Base-by-base conservation (phyloP, 2,888 invertebrate genomes). In the Tetheella fluctuosa region DNA sequence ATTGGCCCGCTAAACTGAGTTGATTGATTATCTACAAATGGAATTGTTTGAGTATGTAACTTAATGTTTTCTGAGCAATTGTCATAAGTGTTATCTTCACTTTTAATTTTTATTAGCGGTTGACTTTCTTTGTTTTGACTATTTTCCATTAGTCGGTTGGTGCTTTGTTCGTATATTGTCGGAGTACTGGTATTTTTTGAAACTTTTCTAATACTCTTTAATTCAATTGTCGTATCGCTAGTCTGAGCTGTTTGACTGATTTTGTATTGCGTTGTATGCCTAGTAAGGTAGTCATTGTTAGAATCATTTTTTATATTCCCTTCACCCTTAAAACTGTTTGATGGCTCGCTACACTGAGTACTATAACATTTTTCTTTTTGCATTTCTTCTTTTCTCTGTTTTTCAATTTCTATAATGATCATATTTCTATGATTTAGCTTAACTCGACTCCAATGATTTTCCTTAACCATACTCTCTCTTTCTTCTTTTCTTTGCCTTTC, bases 331-430 rank as follows among this genome's bases (percentile, higher is more conserved):
- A 39, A n/a, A 1, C 39, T n/a, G n/a, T 39, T 39, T 39, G 39
- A 20, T 20, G 20, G 1, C 20, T 10, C 20, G 3, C 20, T 48
- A 7, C 10, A 17, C 7, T 48, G 48, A 48, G 10, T 10, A 48
- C 2, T 20, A 10, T 48, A 1, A 20, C 1, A 10, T 7, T 17
- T 48, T 48, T 48, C n/a, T 48, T 10, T 42, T 6, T 6, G 2
- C 15, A n/a, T 17, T 17, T 5, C 17, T 0, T 2, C 7, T 42
- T 17, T 42, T 56, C 54, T 25, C 15, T 17, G 20, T n/a, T 30
- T 15, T 42, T 74, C 69, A 57, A 58, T 77, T 7, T 76, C 76
- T 2, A 71, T 67, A 15, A 68, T 13, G 58, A 74, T 71, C 15
- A 66, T 62, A 15, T 63, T 65, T 13, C 69, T 70, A 52, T 58